Evolutionary conservation across 2,888 invertebrate species (phyloP).

Genomic region (Opisthograptis luteolata): DNA sequence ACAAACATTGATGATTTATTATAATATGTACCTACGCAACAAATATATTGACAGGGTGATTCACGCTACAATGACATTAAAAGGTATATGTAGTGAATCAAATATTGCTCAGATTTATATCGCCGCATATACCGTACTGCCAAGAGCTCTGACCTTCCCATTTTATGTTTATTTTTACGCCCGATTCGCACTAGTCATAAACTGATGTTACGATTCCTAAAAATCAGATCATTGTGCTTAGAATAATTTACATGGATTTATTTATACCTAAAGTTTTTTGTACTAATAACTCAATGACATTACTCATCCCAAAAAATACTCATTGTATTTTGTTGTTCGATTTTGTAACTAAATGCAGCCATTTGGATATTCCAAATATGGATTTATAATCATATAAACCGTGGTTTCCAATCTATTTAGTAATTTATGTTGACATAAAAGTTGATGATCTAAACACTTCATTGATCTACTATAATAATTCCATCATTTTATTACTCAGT

Average conservation of each 20-base stretch:
- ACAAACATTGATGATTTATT: too few relatives aligned
- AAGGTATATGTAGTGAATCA: slow-evolving; percentile 47
- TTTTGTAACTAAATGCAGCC: too few relatives aligned
- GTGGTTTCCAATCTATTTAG: too few relatives aligned
- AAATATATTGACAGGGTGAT: slow-evolving; percentile 7
- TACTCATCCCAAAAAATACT: too few relatives aligned
- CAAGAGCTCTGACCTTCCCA: slow-evolving; percentile 64
- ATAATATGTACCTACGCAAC: too few relatives aligned
- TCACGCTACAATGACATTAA: slow-evolving; percentile 14
- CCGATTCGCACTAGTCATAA: slow-evolving; percentile 53
- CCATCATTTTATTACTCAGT: too few relatives aligned
- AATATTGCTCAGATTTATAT: slow-evolving; percentile 54
- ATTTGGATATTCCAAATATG: too few relatives aligned
- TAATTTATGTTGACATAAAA: too few relatives aligned
- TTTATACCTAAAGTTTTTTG: not conserved
- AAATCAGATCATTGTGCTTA: slow-evolving; percentile 40
- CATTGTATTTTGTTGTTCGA: too few relatives aligned
- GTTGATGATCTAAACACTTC: too few relatives aligned
- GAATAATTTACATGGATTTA: slow-evolving; percentile 49
- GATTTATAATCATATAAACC: too few relatives aligned
- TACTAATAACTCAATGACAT: not conserved
- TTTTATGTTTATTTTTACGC: slow-evolving; percentile 60
- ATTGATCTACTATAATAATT: too few relatives aligned
- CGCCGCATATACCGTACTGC: slow-evolving; percentile 39
- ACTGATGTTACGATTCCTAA: slow-evolving; percentile 38